Conservation (phyloP, 1,140 invertebrate species). For the Capitella teleta region DNA sequence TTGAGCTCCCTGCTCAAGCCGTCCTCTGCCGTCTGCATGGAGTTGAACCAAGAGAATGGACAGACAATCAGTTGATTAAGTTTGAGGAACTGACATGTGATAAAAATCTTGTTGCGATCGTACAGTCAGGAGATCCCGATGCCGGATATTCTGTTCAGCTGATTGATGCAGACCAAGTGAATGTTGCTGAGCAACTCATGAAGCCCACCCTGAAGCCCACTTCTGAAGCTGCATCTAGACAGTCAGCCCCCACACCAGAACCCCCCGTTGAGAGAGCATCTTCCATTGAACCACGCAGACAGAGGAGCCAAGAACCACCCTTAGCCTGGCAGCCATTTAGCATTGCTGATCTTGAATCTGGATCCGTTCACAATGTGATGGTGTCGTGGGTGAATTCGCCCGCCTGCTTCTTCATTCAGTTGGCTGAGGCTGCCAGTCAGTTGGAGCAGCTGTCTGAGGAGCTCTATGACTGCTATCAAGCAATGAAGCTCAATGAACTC, state of each 20-base stretch:
- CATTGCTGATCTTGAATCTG: too few relatives aligned
- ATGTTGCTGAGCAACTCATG: too few relatives aligned
- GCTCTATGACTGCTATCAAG: slow-evolving; percentile 2
- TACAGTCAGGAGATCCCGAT: background rate
- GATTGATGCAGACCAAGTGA: too few relatives aligned
- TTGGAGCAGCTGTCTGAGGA: slow-evolving; percentile 1
- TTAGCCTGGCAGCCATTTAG: too few relatives aligned
- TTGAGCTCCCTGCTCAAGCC: slow-evolving; percentile 9
- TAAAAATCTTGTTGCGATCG: slow-evolving; percentile 13
- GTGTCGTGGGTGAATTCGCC: slow-evolving; percentile 35
- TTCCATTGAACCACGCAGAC: too few relatives aligned
- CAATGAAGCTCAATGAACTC: background rate
- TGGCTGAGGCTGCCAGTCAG: background rate
- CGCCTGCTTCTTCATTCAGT: slow-evolving; percentile 38
- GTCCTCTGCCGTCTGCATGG: slow-evolving; percentile 10
- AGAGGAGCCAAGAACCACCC: too few relatives aligned
- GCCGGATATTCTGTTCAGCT: too few relatives aligned
- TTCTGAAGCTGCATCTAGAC: too few relatives aligned
- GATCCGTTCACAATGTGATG: background rate
- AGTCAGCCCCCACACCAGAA: too few relatives aligned
- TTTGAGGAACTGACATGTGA: slow-evolving; percentile 14
- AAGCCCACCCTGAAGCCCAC: too few relatives aligned
- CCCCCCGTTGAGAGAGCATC: too few relatives aligned
- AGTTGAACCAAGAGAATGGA: slow-evolving; percentile 5
- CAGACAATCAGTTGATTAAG: slow-evolving; percentile 3